Evolutionary conservation across 2,797 vertebrate genomes (phyloP), one percentile per base, ranked within the genome.

Genomic region (Uromys caudimaculatus): DNA sequence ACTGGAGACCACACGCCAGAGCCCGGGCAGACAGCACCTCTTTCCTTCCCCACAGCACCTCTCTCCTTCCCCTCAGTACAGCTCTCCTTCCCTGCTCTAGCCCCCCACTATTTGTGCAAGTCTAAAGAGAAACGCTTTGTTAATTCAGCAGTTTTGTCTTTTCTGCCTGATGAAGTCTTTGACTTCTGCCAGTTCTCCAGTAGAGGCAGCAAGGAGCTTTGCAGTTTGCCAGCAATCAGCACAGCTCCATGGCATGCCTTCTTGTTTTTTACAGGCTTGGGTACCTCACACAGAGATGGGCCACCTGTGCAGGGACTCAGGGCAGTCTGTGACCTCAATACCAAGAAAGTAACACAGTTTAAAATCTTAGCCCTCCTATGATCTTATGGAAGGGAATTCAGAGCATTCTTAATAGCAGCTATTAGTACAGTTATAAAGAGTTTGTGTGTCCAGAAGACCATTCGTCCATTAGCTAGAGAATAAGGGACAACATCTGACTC

Each of bases 311-410:
- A 92, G 82, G 77, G 92, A 95, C 85, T 96, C 85, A 89, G 82
- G 93, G 94, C 93, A 94, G 89, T 96, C 96, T 67, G 75, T 97
- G 96, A 95, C 93, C 97, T 97, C 97, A 82, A 95, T 94, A 95
- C 32, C 64, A 56, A 91, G 78, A 95, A 82, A 91, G 58, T 73
- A 89, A 92, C 79, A 97, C 52, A 87, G 35, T 89, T 93, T 54
- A 73, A 81, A 94, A 58, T 47, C n/a, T 89, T 50, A 50, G 77
- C 94, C 90, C 54, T 89, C 73, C n/a, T 41, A 19, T 87, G 92
- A 93, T 69, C 94, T 88, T 44, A 89, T 32, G 41, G 41, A 93
- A 81, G 5, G 75, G 75, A 97, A 97, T 97, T 94, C 81, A 95
- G 69, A 85, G 52, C 69, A 78, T 69, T 56, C 67, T 89, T 79